Evolutionary conservation across 2,113 vertebrate species (phyloP).

Genomic region (Dasypus novemcinctus): DNA sequence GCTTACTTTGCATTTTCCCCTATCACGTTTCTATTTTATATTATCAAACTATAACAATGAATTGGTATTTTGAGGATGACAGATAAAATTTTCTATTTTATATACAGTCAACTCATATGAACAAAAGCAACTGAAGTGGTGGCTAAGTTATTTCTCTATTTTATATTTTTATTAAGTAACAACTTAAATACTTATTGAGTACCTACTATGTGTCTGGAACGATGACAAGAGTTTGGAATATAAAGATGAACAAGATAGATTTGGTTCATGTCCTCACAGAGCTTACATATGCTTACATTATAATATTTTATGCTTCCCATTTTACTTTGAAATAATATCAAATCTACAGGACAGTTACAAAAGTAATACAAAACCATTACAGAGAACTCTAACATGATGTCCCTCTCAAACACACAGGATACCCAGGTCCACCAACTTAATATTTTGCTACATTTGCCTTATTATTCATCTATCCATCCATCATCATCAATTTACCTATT

Average conservation of each 20-base stretch:
- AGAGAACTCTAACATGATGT: too few species aligned
- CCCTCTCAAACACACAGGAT: too few species aligned
- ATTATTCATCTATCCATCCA: too few species aligned
- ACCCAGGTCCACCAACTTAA: too few species aligned
- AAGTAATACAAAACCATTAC: too few species aligned
- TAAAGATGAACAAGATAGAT: rapidly evolving
- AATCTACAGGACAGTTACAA: too few species aligned
- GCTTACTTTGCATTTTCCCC: background rate
- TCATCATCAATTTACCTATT: too few species aligned
- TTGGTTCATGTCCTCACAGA: rapidly evolving
- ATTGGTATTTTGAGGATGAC: background rate
- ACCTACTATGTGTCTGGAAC: rapidly evolving
- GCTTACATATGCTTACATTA: rapidly evolving
- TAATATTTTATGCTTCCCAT: background rate
- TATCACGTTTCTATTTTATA: background rate
- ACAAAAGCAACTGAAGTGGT: background rate
- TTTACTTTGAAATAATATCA: too few species aligned
- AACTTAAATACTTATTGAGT: too few species aligned
- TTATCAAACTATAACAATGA: background rate
- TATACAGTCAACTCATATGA: background rate
- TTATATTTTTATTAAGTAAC: too few species aligned
- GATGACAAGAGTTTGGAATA: rapidly evolving
- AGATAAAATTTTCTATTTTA: background rate
- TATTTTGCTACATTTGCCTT: too few species aligned
- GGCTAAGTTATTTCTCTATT: background rate